phyloP scores from a whole-genome alignment of 2,113 vertebrate species.

The Gavia stellata region DNA sequence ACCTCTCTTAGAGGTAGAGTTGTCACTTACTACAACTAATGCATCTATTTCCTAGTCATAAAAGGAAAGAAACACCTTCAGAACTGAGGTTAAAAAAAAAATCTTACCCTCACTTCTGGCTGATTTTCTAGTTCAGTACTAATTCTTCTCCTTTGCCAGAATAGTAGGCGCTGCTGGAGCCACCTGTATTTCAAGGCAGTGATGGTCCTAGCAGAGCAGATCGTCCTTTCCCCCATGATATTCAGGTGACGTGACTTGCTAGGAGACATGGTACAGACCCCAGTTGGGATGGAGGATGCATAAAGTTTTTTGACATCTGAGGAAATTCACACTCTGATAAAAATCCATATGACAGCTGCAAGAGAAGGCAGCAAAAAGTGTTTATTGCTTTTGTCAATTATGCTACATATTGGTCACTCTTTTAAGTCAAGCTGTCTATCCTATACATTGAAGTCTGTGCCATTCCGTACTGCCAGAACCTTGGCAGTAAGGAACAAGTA shows the following conservation, averaged over 20 bases:
- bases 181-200: neutral
- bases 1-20: neutral
- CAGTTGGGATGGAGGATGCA: fast-evolving
- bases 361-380: neutral
- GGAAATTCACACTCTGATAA: neutral
- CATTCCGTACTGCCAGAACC: neutral
- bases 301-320: neutral
- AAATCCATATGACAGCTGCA: neutral
- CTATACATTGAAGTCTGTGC: neutral
- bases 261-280: neutral
- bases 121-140: neutral
- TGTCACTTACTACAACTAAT: neutral
- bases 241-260: neutral
- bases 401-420: neutral
- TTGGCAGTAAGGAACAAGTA: neutral
- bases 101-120: neutral
- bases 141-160: neutral
- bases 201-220: neutral
- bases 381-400: neutral
- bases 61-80: neutral
- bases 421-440: neutral
- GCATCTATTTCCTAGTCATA: neutral
- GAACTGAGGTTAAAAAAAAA: neutral
- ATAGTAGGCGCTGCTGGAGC: neutral
- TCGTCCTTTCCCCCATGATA: neutral